Base-by-base conservation (phyloP, 1,140 invertebrate species). In the Neodiprion virginianus region DNA sequence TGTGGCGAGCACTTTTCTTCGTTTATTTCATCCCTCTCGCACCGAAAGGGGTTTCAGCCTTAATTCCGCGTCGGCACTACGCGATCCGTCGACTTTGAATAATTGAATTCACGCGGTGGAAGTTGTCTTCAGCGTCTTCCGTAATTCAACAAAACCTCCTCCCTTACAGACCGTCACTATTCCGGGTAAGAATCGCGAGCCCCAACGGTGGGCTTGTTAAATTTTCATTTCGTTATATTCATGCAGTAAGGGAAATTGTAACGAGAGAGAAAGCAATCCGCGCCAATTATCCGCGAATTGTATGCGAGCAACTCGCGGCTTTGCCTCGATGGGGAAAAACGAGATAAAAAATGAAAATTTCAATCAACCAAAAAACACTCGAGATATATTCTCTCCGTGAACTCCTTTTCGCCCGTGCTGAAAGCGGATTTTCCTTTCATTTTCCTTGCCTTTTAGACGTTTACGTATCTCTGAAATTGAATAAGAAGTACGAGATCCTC, bases 281-380 rank as follows among this genome's bases (percentile, higher is more conserved):
- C 53, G 53, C n/a, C 53, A 61, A 61, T 61, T 61, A 61, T 61
- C n/a, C 53, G 53, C 53, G 53, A 61, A 61, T 61, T 61, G 28
- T 40, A 40, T 40, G 28, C 28, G 28, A 40, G 5, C 28, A 40
- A 40, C 28, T 40, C 28, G 28, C 28, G 5, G 5, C 28, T 40
- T 40, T 5, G 8, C 8, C n/a, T 61, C 53, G 53, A 17, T 61
- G 53, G 5, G 53, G 4, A 61, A 17, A 61, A 17, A 61, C 8
- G 53, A 61, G 53, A 61, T 61, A 4, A 17, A 61, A 61, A 61
- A 61, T 61, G 11, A 61, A 61, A 61, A 61, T 61, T 61, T 61
- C 53, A 61, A 61, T 61, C 53, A 61, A 61, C n/a, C 53, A 2
- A 40, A 40, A 40, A 40, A 40, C 28, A 40, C 28, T 40, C 5